These are phyloP conservation scores for Grammomys dolichurus DNA, from an alignment of 2,113 vertebrate genomes.

Conservation along the genomic window DNA sequence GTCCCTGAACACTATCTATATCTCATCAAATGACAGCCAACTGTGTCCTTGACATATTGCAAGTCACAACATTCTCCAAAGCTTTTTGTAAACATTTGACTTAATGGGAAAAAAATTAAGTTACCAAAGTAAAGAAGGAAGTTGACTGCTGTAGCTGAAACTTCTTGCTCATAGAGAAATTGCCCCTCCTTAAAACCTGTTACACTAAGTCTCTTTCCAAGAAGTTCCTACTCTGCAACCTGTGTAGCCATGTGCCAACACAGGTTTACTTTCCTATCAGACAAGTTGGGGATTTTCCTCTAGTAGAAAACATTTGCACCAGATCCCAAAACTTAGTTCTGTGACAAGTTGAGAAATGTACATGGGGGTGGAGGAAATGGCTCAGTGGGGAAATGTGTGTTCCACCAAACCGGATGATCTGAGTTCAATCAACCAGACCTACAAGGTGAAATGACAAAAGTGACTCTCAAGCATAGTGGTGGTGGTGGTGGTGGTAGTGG, in stretches of 20 bases:
- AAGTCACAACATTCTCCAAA: conserved; percentile 36
- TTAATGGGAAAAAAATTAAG: not conserved
- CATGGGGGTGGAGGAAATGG: not conserved
- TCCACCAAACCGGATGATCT: not conserved
- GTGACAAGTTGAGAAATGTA: conserved; percentile 55
- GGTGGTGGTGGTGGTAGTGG: too few relatives aligned
- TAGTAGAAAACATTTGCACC: conserved; percentile 23
- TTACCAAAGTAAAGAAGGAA: conserved; percentile 75
- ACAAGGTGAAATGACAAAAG: not conserved
- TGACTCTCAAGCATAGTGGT: too few relatives aligned
- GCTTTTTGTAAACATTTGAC: not conserved
- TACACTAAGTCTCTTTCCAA: conserved; percentile 76
- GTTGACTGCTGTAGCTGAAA: conserved; percentile 57
- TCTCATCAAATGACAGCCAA: conserved; percentile 47
- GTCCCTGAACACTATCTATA: not conserved
- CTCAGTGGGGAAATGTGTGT: not conserved
- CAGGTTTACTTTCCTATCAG: conserved; percentile 56
- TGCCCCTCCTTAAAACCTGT: conserved; percentile 75
- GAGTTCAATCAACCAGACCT: not conserved
- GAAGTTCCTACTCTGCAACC: conserved; percentile 73
- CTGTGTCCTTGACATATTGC: not conserved
- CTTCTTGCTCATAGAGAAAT: conserved; percentile 65
- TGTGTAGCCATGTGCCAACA: conserved; percentile 60
- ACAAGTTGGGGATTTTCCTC: conserved; percentile 46
- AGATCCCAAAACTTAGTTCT: not conserved